Evolutionary conservation across 2,888 invertebrate genomes (phyloP), one percentile per base, ranked within the genome.

Genomic region (Malachius bipustulatus): DNA sequence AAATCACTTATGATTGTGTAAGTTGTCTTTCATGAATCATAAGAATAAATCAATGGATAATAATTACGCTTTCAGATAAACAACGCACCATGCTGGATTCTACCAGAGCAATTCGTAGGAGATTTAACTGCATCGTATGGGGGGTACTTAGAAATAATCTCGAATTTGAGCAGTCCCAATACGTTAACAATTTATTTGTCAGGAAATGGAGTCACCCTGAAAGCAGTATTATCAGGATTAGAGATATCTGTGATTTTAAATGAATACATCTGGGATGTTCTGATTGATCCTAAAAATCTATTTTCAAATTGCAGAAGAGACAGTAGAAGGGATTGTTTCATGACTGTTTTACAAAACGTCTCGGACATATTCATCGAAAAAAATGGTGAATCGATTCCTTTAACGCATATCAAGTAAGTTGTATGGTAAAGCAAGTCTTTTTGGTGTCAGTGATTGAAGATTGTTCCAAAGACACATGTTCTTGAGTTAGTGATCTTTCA

Each of bases 51-150:
- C n/a, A 19, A 19, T 19, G 24, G 6, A 8, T 19, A 19, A 19
- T 19, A 19, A 19, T 19, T 19, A 19, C 6, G n/a, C n/a, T 19
- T 19, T 8, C 24, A 19, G 24, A 19, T 19, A n/a, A 8, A 19
- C 24, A 19, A 19, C n/a, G 6, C 24, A 19, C 24, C 24, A 19
- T 91, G 89, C 63, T 84, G 87, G 77, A 75, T 74, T 49, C 64
- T 97, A 10, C 87, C 90, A 1, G 67, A 71, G 6, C 70, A 75
- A 35, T 88, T 93, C 60, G 71, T 82, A 9, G 90, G 89, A 0
- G 97, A 97, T 62, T 67, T 82, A 58, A 79, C 88, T 10, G 71
- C 82, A 41, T 90, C 93, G 13, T 97, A 97, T 62, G 91, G 90
- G 14, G 96, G 96, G 3, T 76, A 76, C 43, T 64, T 97, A 31